A percentile compares a stretch with the other conserved stretches of the same genome.
Evolutionary conservation across 2,113 vertebrate genomes (phyloP).

Genomic region (Ivindomyrus marchei): DNA sequence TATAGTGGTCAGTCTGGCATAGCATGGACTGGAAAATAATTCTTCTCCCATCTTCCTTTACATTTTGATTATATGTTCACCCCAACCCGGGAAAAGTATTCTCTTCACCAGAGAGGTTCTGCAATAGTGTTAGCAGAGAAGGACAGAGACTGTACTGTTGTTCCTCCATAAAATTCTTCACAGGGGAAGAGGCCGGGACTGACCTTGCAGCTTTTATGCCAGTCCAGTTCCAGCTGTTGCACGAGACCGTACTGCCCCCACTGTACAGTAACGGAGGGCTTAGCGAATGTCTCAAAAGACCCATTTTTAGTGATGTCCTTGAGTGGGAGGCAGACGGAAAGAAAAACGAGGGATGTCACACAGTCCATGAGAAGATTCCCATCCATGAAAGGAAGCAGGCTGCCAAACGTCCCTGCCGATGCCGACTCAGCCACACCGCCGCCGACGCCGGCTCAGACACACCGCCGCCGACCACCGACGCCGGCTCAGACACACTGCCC

Average conservation of each 20-base stretch:
- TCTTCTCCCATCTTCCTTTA: background rate
- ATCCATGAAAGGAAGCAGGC: background rate
- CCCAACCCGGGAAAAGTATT: background rate
- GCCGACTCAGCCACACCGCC: background rate
- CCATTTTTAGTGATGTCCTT: background rate
- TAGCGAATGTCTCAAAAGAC: background rate
- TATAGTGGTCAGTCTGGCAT: background rate
- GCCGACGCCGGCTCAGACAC: no score
- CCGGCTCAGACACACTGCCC: background rate
- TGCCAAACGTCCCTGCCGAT: background rate
- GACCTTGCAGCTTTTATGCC: background rate
- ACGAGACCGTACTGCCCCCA: background rate
- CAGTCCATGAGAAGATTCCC: background rate
- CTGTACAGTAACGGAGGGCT: background rate
- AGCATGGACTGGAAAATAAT: background rate
- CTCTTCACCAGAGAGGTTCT: background rate
- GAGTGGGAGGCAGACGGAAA: background rate
- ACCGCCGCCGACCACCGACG: background rate
- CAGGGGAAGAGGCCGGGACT: background rate
- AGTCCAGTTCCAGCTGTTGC: background rate
- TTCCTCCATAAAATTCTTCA: background rate
- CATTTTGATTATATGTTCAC: background rate
- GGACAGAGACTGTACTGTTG: background rate
- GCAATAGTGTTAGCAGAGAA: background rate
- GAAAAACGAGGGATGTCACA: background rate